These are phyloP conservation scores for Lamproptera curius DNA, from an alignment of 2,888 invertebrate species.

Conservation along the genomic window DNA sequence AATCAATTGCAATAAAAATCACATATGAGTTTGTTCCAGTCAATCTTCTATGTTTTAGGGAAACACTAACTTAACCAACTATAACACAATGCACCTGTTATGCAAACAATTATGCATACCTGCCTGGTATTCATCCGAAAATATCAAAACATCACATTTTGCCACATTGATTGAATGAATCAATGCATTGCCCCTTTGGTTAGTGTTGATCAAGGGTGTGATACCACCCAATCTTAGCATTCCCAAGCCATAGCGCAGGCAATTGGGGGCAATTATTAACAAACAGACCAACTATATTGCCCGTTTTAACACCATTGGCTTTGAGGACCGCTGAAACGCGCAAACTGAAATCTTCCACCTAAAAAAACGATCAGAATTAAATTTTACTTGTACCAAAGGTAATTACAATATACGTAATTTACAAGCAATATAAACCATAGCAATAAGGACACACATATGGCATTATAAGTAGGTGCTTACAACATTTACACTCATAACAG, in stretches of 20 bases:
- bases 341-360: conserved; percentile 93
- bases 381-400: too few relatives aligned
- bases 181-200: conserved; percentile 89
- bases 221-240: conserved; percentile 92
- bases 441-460: too few relatives aligned
- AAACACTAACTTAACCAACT: too few relatives aligned
- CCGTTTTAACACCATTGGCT: conserved; percentile 88
- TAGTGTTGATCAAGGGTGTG: conserved; percentile 95
- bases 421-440: too few relatives aligned
- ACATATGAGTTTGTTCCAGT: too few relatives aligned
- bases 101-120: conserved; percentile 76
- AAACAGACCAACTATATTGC: conserved; percentile 92
- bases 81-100: too few relatives aligned
- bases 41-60: too few relatives aligned
- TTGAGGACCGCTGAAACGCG: conserved; percentile 89
- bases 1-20: too few relatives aligned
- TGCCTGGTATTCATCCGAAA: conserved; percentile 82
- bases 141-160: conserved; percentile 91
- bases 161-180: conserved; percentile 93
- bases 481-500: too few relatives aligned
- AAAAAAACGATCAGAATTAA: conserved; percentile 39
- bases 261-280: conserved; percentile 96
- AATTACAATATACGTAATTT: too few relatives aligned
- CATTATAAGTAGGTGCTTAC: too few relatives aligned
- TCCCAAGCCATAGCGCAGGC: conserved; percentile 94